A percentile compares a stretch with the other conserved stretches of the same genome.
phyloP scores from a whole-genome alignment of 2,888 invertebrate species.

The Hoplodrina ambigua region DNA sequence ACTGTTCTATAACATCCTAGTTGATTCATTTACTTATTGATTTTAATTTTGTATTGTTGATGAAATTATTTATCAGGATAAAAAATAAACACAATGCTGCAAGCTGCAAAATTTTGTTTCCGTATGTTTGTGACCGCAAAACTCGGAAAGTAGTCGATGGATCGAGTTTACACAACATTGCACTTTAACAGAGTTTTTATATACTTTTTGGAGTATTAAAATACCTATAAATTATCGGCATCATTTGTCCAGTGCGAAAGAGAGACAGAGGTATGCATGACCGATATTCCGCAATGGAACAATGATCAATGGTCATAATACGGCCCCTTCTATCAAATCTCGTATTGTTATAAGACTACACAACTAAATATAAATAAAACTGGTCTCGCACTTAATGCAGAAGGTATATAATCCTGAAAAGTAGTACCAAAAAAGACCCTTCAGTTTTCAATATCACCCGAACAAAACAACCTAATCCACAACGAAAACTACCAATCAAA shows the following conservation, averaged over 20 bases:
- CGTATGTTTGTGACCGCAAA: too few species aligned
- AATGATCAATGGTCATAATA: too few species aligned
- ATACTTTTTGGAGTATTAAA: too few species aligned
- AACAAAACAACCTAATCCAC: not conserved
- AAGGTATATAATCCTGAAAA: not conserved
- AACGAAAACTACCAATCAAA: not conserved
- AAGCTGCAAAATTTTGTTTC: not conserved
- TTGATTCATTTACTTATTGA: not conserved
- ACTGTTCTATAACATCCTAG: not conserved
- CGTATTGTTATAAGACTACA: not conserved
- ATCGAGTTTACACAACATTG: too few species aligned
- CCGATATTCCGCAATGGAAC: too few species aligned
- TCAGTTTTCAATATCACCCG: not conserved
- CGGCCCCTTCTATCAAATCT: too few species aligned
- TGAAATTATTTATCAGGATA: not conserved
- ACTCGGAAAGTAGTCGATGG: too few species aligned
- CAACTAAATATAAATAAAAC: not conserved
- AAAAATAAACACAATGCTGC: not conserved
- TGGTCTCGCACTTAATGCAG: not conserved
- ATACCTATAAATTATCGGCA: too few species aligned
- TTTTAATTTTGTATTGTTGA: constrained; percentile 1
- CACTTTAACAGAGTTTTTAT: too few species aligned
- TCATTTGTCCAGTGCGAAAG: too few species aligned
- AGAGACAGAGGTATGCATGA: too few species aligned
- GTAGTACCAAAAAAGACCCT: not conserved